Percentiles rank a stretch among this genome's conserved stretches.
These are phyloP conservation scores for Drosophila tani DNA, from an alignment of 1,140 invertebrate species.

Conservation along the genomic window DNA sequence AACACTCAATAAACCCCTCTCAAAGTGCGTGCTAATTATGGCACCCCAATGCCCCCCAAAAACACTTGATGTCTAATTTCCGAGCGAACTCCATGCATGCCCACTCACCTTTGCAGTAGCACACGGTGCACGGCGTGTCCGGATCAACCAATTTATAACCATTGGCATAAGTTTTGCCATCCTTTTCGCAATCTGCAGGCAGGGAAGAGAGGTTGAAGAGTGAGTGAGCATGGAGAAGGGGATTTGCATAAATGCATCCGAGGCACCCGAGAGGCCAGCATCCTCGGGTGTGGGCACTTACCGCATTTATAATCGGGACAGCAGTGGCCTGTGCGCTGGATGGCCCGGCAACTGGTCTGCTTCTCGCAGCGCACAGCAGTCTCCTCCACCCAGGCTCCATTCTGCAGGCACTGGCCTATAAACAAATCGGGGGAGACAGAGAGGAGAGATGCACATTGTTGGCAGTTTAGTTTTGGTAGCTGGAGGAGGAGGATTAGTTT, in stretches of 20 bases:
- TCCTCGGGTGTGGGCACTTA: slow-evolving; percentile 84
- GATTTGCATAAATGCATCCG: slow-evolving; percentile 44
- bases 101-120: slow-evolving; percentile 89
- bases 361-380: slow-evolving; percentile 87
- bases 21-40: not conserved
- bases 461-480: slow-evolving; percentile 39
- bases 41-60: too few species aligned
- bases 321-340: slow-evolving; percentile 90
- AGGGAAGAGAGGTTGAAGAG: slow-evolving; percentile 8
- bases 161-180: slow-evolving; percentile 90
- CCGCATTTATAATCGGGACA: slow-evolving; percentile 93
- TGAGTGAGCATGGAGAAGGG: not conserved
- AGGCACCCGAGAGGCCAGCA: not conserved
- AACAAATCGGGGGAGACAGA: slow-evolving; percentile 48
- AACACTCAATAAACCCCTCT: not conserved
- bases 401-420: slow-evolving; percentile 80
- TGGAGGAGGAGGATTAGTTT: slow-evolving; percentile 39
- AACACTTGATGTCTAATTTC: not conserved
- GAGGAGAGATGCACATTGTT: slow-evolving; percentile 51
- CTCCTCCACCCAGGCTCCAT: slow-evolving; percentile 86
- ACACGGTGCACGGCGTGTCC: slow-evolving; percentile 90
- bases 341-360: slow-evolving; percentile 89
- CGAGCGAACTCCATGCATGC: slow-evolving; percentile 19
- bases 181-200: slow-evolving; percentile 89
- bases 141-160: slow-evolving; percentile 90